phyloP scores from a whole-genome alignment of 2,113 vertebrate genomes.

The Pterocles burchelli region DNA sequence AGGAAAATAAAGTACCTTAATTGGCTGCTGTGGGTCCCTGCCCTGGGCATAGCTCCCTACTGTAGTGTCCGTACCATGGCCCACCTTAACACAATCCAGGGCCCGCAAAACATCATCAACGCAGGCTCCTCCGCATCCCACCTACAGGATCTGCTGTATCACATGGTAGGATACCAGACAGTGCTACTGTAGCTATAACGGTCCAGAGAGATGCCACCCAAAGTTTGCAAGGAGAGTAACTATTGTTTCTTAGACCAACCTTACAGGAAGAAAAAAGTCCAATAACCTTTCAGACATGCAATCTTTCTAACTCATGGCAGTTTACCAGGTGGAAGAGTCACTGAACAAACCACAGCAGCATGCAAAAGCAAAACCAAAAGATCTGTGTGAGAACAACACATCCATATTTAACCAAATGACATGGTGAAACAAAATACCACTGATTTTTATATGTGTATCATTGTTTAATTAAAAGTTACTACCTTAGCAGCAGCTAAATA shows the following conservation, averaged over 20 bases:
- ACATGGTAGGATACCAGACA: accelerated
- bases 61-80: background rate
- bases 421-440: background rate
- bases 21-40: background rate
- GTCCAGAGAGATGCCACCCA: background rate
- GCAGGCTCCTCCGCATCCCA: background rate
- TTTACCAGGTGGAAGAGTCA: background rate
- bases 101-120: background rate
- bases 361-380: background rate
- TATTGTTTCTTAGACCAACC: background rate
- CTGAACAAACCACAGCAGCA: background rate
- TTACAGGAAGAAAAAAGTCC: background rate
- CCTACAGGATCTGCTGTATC: background rate
- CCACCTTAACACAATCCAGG: background rate
- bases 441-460: background rate
- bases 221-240: background rate
- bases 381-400: background rate
- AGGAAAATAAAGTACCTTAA: background rate
- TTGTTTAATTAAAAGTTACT: background rate
- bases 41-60: background rate
- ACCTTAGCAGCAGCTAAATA: background rate
- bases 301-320: background rate
- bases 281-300: background rate
- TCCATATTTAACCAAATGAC: background rate
- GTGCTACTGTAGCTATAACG: background rate